phyloP scores from a whole-genome alignment of 2,888 invertebrate species.

The Iselma pallidipennis region DNA sequence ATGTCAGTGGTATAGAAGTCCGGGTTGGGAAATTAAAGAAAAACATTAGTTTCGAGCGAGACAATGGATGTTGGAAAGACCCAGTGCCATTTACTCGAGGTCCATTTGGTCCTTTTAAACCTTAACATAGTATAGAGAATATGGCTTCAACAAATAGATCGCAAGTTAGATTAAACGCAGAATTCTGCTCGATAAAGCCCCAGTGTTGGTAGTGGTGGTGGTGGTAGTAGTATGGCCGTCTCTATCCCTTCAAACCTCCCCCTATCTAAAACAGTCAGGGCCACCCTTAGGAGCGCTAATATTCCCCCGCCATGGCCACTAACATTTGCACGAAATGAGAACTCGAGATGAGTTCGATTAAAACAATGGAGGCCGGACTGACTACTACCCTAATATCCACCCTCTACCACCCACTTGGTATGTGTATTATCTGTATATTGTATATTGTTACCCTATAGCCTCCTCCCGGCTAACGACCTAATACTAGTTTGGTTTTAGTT shows the following conservation, averaged over 20 bases:
- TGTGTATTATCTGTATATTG: neutral
- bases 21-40: constrained; percentile 19
- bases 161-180: constrained; percentile 57
- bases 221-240: constrained; percentile 34
- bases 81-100: constrained; percentile 24
- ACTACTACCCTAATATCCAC: constrained; percentile 24
- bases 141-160: constrained; percentile 55
- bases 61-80: constrained; percentile 15
- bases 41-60: constrained; percentile 19
- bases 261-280: constrained; percentile 33
- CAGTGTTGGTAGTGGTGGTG: constrained; percentile 29
- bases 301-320: constrained; percentile 53
- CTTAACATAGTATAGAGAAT: constrained; percentile 28
- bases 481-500: constrained; percentile 47
- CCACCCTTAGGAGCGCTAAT: constrained; percentile 56
- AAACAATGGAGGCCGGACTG: constrained; percentile 50
- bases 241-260: constrained; percentile 37
- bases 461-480: constrained; percentile 30
- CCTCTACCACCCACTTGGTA: constrained; percentile 21
- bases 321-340: constrained; percentile 57
- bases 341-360: constrained; percentile 57
- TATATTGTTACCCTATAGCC: constrained; percentile 1
- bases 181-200: constrained; percentile 55
- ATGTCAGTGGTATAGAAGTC: neutral
- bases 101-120: constrained; percentile 28